These are phyloP conservation scores for Arenicola marina DNA, from an alignment of 2,888 invertebrate species.

Conservation along the genomic window DNA sequence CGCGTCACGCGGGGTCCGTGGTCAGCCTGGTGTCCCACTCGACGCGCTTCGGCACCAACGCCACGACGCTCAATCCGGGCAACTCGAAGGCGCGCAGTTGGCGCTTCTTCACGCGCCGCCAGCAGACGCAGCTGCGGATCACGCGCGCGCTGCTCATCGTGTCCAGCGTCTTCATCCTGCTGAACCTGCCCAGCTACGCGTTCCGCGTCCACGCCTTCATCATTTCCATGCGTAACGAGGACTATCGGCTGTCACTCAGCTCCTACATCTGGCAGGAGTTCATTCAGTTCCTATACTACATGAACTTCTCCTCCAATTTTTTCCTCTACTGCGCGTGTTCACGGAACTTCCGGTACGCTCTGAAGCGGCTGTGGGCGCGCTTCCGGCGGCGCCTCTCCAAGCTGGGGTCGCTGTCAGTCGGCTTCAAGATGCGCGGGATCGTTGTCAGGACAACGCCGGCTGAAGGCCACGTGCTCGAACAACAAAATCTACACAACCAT, in stretches of 20 bases:
- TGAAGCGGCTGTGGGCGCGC: conserved; percentile 16
- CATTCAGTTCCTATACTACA: conserved; percentile 31
- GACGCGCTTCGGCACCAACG: neutral
- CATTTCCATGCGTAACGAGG: conserved; percentile 19
- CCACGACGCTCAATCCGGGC: neutral
- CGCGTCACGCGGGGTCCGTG: neutral
- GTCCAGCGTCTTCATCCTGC: conserved; percentile 31
- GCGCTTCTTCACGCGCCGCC: conserved; percentile 23
- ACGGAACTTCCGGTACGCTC: conserved; percentile 29
- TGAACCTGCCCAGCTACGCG: conserved; percentile 33
- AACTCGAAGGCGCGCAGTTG: conserved; percentile 7
- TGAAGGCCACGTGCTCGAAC: too few relatives aligned
- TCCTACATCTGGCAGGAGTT: conserved; percentile 28
- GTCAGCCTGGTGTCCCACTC: neutral
- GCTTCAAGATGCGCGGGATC: too few relatives aligned
- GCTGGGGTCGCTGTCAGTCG: neutral
- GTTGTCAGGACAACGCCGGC: too few relatives aligned
- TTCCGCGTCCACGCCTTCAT: conserved; percentile 30
- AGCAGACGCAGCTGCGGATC: conserved; percentile 31
- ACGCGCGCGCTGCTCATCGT: conserved; percentile 33
- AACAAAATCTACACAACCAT: too few relatives aligned
- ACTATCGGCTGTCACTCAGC: conserved; percentile 12
- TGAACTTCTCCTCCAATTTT: conserved; percentile 32
- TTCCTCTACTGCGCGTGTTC: conserved; percentile 33
- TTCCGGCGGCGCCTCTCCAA: neutral